Evolutionary conservation across 2,888 invertebrate species (phyloP), one percentile per base, ranked within the genome.

Genomic region (Stomorhina lunata): DNA sequence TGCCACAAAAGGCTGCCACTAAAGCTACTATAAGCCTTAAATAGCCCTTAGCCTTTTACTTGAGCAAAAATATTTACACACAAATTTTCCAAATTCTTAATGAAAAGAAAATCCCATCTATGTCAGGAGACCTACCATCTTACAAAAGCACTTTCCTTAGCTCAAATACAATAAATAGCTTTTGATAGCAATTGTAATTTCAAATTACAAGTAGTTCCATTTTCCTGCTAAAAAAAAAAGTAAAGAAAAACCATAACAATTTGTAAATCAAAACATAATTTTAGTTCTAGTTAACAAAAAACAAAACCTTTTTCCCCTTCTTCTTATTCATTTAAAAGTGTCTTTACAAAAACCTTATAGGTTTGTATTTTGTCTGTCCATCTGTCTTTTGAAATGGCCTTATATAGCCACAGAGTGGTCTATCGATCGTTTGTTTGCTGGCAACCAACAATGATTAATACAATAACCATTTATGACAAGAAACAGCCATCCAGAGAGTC

Each of bases 401-500:
- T 34, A 43, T 50, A 48, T 12, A 12, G 25, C n/a, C n/a, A 20
- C 2, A 17, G 37, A 37, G n/a, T 37, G 37, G 37, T 12, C n/a
- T 9, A 37, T 10, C n/a, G 43, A 22, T n/a, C 22, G 4, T 4
- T 5, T 6, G 2, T 4, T n/a, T 12, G 17, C 12, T 22, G 15
- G 59, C 32, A 32, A 34, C 40, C 17, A 37, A 48, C 59, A 65
- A 79, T 82, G 82, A 82, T 82, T 79, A 82, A 75, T 71, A 82
- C 82, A 75, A 82, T 82, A 82, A 82, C 82, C 65, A 79, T 82
- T 82, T 82, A 82, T 79, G 79, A 79, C 82, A 82, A 75, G 69
- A 79, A 82, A 75, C 82, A 65, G 69, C 37, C 68, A 71, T 45
- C 77, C 37, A 53, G 25, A 75, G 75, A 79, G 79, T 75, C 79